Conservation (phyloP, 2,888 invertebrate species). For the Anodontia alba region DNA sequence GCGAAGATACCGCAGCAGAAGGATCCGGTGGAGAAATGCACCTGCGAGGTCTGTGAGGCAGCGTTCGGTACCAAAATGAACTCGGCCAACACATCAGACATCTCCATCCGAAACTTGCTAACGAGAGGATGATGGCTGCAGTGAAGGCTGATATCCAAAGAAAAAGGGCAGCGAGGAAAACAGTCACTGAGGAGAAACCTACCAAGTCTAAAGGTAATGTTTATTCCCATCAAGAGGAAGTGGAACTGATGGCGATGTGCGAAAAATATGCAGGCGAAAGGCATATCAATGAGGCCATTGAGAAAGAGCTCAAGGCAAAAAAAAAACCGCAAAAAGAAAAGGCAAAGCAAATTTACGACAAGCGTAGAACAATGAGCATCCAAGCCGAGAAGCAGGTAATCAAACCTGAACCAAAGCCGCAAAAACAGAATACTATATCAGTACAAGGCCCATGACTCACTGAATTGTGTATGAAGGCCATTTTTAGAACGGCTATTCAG, state of each 20-base stretch:
- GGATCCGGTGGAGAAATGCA: neutral
- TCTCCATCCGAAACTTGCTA: slow-evolving; percentile 24
- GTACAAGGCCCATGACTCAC: too few species aligned
- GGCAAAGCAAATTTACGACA: neutral
- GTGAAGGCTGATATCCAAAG: neutral
- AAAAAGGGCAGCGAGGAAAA: neutral
- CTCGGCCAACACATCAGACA: slow-evolving; percentile 23
- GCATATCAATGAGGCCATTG: neutral
- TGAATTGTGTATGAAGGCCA: neutral
- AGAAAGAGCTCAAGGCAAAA: neutral
- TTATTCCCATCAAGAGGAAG: neutral
- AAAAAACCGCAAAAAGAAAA: too few species aligned
- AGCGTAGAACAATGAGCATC: neutral
- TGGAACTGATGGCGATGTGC: neutral
- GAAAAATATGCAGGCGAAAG: neutral
- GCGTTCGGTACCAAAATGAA: neutral
- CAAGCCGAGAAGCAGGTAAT: neutral
- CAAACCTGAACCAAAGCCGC: neutral
- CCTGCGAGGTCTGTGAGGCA: neutral
- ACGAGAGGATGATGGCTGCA: slow-evolving; percentile 6
- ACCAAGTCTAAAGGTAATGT: neutral
- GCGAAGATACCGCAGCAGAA: neutral
- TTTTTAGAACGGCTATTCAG: neutral
- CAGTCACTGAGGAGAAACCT: neutral
- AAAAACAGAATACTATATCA: neutral